phyloP scores from a whole-genome alignment of 2,888 invertebrate genomes.

The Mesorhabditis spiculigera region DNA sequence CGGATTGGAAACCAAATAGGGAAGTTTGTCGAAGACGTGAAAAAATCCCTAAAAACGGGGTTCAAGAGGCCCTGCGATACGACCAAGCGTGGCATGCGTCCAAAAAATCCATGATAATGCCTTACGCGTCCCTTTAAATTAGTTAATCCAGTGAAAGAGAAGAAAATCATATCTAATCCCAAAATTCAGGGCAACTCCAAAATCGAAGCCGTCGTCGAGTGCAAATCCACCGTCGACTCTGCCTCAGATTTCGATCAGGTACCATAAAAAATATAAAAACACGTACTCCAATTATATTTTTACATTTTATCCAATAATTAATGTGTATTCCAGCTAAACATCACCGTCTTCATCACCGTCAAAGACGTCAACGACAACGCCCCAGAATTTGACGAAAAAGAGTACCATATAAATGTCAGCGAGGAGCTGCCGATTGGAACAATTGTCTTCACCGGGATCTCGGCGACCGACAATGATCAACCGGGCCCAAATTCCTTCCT shows the following conservation, averaged over 20 bases:
- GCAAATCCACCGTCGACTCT: slow-evolving; percentile 29
- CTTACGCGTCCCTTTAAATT: no score
- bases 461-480: slow-evolving; percentile 52
- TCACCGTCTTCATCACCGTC: slow-evolving; percentile 51
- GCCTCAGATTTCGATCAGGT: slow-evolving; percentile 44
- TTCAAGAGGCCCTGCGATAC: slow-evolving; percentile 22
- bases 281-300: background rate
- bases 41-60: slow-evolving; percentile 28
- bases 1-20: background rate
- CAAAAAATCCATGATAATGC: no score
- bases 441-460: slow-evolving; percentile 48
- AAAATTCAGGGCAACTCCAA: slow-evolving; percentile 38
- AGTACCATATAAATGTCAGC: slow-evolving; percentile 44
- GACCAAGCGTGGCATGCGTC: background rate
- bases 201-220: slow-evolving; percentile 43
- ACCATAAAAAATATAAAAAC: slow-evolving; percentile 10
- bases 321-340: slow-evolving; percentile 45
- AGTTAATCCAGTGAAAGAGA: background rate
- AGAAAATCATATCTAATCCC: background rate
- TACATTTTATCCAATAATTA: background rate
- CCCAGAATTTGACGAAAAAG: slow-evolving; percentile 46
- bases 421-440: slow-evolving; percentile 55
- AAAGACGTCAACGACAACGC: slow-evolving; percentile 57
- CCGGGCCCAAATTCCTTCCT: slow-evolving; percentile 54
- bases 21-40: slow-evolving; percentile 15